These are phyloP conservation scores for Erinaceus europaeus DNA, from an alignment of 2,113 vertebrate species.

Conservation along the genomic window DNA sequence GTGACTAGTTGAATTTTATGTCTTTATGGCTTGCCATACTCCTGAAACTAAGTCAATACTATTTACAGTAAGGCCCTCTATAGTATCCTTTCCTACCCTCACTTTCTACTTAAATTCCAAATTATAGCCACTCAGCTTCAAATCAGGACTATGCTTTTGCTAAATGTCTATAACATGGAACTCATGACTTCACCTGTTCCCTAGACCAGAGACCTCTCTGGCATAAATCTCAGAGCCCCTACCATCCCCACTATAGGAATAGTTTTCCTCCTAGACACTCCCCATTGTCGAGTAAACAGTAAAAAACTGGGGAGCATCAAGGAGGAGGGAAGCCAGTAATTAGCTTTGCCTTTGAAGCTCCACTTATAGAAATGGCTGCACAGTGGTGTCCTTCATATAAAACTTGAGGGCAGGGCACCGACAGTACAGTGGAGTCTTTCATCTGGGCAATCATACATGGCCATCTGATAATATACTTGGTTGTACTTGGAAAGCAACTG, in stretches of 20 bases:
- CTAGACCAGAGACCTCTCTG: neutral
- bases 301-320: neutral
- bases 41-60: neutral
- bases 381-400: neutral
- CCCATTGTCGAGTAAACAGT: neutral
- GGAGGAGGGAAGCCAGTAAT: neutral
- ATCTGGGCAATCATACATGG: neutral
- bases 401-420: rapidly evolving
- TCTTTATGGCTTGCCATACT: neutral
- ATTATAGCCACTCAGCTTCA: neutral
- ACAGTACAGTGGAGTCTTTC: neutral
- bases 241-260: neutral
- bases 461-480: neutral
- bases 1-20: neutral
- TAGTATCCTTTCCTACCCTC: neutral
- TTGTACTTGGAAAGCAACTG: neutral
- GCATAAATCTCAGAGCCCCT: neutral
- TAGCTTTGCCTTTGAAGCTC: neutral
- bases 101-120: neutral
- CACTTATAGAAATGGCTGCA: neutral
- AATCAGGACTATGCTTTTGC: neutral
- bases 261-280: neutral
- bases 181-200: neutral
- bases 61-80: neutral
- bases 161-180: neutral